Conservation (phyloP, 2,888 invertebrate species). For the Eilema depressum region DNA sequence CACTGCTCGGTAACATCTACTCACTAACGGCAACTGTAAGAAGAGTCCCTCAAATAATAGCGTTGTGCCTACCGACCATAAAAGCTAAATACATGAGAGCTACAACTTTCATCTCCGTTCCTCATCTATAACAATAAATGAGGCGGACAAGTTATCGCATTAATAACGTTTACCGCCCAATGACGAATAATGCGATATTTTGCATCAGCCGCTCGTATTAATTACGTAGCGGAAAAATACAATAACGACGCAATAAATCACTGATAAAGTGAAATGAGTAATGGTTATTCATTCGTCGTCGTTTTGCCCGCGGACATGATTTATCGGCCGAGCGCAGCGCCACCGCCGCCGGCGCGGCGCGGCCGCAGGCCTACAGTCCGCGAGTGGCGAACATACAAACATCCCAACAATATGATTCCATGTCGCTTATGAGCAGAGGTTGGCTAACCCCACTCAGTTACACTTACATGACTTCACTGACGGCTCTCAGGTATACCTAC, state of each 20-base stretch:
- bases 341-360: constrained; percentile 3
- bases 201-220: constrained; percentile 66
- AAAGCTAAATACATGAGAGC: neutral
- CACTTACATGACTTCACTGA: neutral
- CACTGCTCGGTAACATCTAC: no score
- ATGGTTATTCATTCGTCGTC: constrained; percentile 69
- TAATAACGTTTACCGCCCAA: constrained; percentile 14
- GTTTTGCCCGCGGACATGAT: constrained; percentile 56
- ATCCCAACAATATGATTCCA: neutral
- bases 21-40: neutral
- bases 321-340: constrained; percentile 38
- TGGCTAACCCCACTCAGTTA: neutral
- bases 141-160: constrained; percentile 15
- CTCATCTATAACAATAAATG: constrained; percentile 9
- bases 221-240: constrained; percentile 73
- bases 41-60: neutral
- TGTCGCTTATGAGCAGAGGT: no score
- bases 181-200: constrained; percentile 52
- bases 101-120: neutral
- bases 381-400: neutral
- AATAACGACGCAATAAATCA: constrained; percentile 74
- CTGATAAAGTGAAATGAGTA: constrained; percentile 73
- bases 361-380: no score
- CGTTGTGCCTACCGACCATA: no score
- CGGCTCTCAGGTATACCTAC: neutral